Base-by-base conservation (phyloP, 2,888 invertebrate species). In the Lottia scabra region DNA sequence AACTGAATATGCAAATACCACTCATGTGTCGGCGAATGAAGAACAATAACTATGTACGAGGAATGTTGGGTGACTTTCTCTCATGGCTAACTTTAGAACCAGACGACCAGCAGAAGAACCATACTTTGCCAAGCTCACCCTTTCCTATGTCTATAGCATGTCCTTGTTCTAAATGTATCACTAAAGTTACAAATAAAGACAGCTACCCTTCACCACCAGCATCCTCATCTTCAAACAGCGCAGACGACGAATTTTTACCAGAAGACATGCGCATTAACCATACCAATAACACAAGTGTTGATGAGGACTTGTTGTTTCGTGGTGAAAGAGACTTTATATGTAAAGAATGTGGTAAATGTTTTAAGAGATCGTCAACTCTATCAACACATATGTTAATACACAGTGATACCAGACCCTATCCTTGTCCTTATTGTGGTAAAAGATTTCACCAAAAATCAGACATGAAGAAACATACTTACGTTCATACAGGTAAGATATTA, bases 381-480 rank as follows among this genome's bases (percentile, higher is more conserved):
- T 97, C 98, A 77, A 99, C 99, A 13, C 99, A 99, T 90, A 93
- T 98, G 81, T 93, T 99, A 81, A 99, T 99, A 84, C 99, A 99
- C 91, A 96, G 96, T 78, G 97, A 98, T 91, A 98, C 97, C 73
- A 92, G 98, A 88, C 98, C 98, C 38, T 99, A 98, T 90, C 98
- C 98, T 8, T 99, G 98, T 91, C 96, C 96, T 90, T 99, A 96
- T 91, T 99, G 98, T 90, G 98, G 98, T 74, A 99, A 99, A 91
- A 92, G 99, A 83, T 99, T 99, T 91, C 99, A 99, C 89, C 99
- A 99, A 91, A 99, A 99, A 90, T 97, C 97, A 70, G 99, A 99
- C 90, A 99, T 99, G 99, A 99, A 99, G 92, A 99, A 99, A 78
- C 99, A 99, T 91, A 99, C 98, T 38, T 99, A 98, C 89, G 98